These are phyloP conservation scores for Trypoxylon attenuatum DNA, from an alignment of 2,888 invertebrate species.

Conservation along the genomic window DNA sequence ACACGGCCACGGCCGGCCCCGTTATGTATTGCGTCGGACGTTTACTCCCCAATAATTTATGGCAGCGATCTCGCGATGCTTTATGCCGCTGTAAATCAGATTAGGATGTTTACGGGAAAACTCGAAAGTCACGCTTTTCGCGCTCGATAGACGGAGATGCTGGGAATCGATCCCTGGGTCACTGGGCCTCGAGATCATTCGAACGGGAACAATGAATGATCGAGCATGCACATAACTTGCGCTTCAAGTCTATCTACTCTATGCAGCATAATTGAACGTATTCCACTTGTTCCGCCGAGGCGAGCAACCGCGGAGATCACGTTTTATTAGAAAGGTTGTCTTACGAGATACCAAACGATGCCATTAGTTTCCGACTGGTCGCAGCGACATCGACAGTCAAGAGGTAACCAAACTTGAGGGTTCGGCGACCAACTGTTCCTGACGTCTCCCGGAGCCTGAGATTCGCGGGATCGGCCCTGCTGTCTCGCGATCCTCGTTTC, in stretches of 20 bases:
- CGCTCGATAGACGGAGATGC: conserved; percentile 28
- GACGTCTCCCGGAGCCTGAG: conserved; percentile 18
- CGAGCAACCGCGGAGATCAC: too few species aligned
- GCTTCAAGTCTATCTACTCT: too few species aligned
- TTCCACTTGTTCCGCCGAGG: too few species aligned
- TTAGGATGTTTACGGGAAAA: conserved; percentile 40
- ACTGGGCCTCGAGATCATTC: not conserved
- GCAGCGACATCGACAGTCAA: too few species aligned
- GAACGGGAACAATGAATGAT: too few species aligned
- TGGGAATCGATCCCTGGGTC: not conserved
- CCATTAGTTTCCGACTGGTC: too few species aligned
- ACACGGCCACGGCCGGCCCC: conserved; percentile 16
- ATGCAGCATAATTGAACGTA: too few species aligned
- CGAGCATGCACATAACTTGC: too few species aligned
- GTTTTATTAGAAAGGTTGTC: too few species aligned
- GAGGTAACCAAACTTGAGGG: too few species aligned
- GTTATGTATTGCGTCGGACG: conserved; percentile 34
- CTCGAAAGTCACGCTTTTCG: conserved; percentile 38
- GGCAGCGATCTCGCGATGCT: conserved; percentile 38
- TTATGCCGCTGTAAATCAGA: conserved; percentile 47
- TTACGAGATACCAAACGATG: too few species aligned
- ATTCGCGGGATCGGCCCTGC: conserved; percentile 2
- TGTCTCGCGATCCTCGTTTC: conserved; percentile 46
- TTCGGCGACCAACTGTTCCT: too few species aligned
- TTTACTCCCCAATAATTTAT: conserved; percentile 44